phyloP scores from a whole-genome alignment of 2,113 vertebrate genomes.

The Hylia prasina region DNA sequence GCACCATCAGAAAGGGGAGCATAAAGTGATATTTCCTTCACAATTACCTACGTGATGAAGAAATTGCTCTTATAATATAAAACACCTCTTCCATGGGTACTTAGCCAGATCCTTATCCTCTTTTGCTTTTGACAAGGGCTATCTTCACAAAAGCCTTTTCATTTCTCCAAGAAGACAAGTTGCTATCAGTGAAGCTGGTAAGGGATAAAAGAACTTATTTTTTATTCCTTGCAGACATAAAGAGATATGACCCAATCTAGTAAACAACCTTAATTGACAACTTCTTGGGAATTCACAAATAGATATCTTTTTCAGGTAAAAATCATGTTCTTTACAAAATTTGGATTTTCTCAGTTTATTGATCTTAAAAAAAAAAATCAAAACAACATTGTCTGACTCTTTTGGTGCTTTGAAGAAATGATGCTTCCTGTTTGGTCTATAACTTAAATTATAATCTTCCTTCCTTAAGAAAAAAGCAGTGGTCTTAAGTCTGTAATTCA shows the following conservation, averaged over 20 bases:
- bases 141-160: background rate
- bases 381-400: background rate
- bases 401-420: background rate
- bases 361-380: background rate
- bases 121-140: background rate
- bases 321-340: background rate
- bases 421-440: background rate
- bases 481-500: background rate
- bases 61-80: background rate
- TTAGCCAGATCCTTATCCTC: background rate
- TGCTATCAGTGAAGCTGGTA: background rate
- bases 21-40: background rate
- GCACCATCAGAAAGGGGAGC: background rate
- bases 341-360: background rate
- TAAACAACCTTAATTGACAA: background rate
- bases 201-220: background rate
- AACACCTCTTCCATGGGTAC: background rate
- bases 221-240: background rate
- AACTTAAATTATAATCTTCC: background rate
- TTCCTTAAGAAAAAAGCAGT: background rate
- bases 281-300: background rate
- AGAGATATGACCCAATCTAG: background rate
- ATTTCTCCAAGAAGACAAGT: background rate
- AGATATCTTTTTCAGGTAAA: background rate
- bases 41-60: accelerated